These are phyloP conservation scores for Malurus elegans DNA, from an alignment of 2,113 vertebrate species.

Conservation along the genomic window DNA sequence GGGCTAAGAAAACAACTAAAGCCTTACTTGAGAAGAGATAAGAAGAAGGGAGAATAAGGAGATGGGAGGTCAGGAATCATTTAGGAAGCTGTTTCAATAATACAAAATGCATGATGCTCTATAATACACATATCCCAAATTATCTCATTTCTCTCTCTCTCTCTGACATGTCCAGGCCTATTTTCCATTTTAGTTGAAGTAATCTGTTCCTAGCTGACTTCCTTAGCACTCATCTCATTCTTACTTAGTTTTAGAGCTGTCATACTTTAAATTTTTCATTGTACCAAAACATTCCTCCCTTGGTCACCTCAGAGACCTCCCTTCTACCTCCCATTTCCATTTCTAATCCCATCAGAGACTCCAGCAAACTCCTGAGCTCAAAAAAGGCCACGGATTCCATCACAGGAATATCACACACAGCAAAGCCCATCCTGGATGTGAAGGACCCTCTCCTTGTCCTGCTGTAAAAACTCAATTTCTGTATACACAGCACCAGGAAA, in stretches of 20 bases:
- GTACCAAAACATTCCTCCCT: neutral
- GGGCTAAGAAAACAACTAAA: neutral
- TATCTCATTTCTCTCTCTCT: neutral
- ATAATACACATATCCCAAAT: neutral
- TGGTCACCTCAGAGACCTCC: neutral
- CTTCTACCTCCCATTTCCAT: neutral
- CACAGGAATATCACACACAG: neutral
- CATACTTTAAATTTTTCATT: neutral
- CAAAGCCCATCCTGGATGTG: neutral
- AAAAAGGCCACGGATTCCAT: neutral
- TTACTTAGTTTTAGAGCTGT: neutral
- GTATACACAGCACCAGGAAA: neutral
- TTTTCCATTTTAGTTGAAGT: neutral
- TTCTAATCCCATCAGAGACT: neutral
- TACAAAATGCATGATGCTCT: neutral
- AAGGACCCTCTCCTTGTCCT: neutral
- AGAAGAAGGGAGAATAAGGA: neutral
- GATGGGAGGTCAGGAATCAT: neutral
- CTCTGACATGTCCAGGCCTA: neutral
- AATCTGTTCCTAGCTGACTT: neutral
- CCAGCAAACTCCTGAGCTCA: neutral
- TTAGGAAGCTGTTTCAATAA: neutral
- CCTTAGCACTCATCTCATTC: neutral
- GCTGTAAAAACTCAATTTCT: neutral
- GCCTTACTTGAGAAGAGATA: neutral